Percentiles rank a stretch among this genome's conserved stretches.
These are phyloP conservation scores for Falco columbarius DNA, from an alignment of 2,797 vertebrate genomes.

Conservation along the genomic window DNA sequence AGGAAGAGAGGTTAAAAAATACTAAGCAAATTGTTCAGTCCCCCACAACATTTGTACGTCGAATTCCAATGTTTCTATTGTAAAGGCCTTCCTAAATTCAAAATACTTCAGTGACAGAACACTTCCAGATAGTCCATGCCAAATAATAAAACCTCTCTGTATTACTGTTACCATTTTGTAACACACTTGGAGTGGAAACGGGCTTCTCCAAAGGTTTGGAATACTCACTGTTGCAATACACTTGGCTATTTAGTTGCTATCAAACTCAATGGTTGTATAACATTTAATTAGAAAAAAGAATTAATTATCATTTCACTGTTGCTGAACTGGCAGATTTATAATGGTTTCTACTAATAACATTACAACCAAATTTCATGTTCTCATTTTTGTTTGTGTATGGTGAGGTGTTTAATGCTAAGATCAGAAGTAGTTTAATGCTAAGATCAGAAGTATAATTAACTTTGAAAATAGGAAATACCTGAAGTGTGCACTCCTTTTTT, in stretches of 20 bases:
- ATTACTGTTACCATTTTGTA: not conserved
- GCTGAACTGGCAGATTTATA: not conserved
- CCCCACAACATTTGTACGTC: not conserved
- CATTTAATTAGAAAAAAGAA: not conserved
- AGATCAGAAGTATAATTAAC: not conserved
- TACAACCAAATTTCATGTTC: not conserved
- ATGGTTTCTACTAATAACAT: not conserved
- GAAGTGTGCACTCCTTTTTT: not conserved
- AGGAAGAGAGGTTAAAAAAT: not conserved
- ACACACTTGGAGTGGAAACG: not conserved
- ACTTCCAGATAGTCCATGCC: not conserved
- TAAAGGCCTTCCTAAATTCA: not conserved
- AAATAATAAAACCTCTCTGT: not conserved
- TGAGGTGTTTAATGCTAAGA: not conserved
- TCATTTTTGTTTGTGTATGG: not conserved
- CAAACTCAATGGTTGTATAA: not conserved
- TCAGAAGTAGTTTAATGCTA: not conserved
- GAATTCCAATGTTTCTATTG: not conserved
- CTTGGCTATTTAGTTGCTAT: not conserved
- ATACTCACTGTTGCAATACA: not conserved
- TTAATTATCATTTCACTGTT: not conserved
- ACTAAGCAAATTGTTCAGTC: not conserved
- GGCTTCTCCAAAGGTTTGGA: not conserved
- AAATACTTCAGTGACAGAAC: not conserved
- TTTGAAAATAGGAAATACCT: not conserved